Evolutionary conservation across 2,888 invertebrate species (phyloP), one percentile per base, ranked within the genome.

Genomic region (Raillietiella orientalis): DNA sequence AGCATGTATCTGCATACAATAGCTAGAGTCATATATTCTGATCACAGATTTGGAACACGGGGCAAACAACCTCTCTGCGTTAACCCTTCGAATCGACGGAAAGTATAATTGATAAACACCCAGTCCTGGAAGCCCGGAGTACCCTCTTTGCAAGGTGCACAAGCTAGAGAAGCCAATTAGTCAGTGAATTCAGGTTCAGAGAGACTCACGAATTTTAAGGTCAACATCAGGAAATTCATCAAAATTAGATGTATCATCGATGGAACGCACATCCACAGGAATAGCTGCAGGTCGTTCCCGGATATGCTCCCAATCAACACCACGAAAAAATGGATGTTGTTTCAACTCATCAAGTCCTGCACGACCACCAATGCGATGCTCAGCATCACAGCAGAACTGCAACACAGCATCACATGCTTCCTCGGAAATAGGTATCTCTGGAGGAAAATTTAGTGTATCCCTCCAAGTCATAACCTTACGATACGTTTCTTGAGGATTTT

Each of bases 41-140:
- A 19, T 22, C 22, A 32, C 28, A 31, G 31, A 22, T 32, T 32
- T 11, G 26, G 21, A 3, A 28, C 16, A 15, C 24, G 29, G 23
- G 24, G 29, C 16, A 27, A 19, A 15, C 33, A 33, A 11, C 74
- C 75, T 39, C 77, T 59, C 46, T 82, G 82, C 26, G 84, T 84
- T 34, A 87, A 58, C 15, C 84, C 90, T 52, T 99, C 93, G 52
- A 99, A 99, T 38, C 96, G 62, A 50, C 93, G 90, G 58, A 90
- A 99, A 32, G 96, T 99, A 54, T 96, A 99, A 56, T 99, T 96
- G 45, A 96, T 87, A 52, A 99, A 99, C 38, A 96, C 93, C 82
- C 93, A 93, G 58, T 93, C 90, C 55, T 90, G 90, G 51, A 75
- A 71, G 17, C 35, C 36, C 40, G 69, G 70, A 35, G 66, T 63